A percentile compares a stretch with the other conserved stretches of the same genome.
Conservation (phyloP, 2,797 vertebrate species). For the Alosa sapidissima region DNA sequence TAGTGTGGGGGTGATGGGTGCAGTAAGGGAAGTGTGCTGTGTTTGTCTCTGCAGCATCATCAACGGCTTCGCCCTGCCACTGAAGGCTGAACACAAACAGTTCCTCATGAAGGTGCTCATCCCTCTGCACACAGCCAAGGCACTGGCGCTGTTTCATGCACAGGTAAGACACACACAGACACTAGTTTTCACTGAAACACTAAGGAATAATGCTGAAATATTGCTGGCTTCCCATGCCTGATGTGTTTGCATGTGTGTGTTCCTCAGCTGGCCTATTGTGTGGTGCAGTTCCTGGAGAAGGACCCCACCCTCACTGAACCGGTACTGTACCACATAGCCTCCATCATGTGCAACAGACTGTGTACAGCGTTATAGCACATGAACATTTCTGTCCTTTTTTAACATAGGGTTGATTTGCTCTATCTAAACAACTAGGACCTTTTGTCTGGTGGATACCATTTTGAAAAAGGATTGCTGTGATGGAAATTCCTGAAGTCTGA, state of each 20-base stretch:
- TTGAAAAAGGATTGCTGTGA: background rate
- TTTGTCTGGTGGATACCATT: background rate
- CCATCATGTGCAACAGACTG: background rate
- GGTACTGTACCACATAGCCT: conserved; percentile 65
- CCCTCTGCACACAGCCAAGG: conserved; percentile 95
- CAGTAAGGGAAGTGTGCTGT: background rate
- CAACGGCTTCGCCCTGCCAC: conserved; percentile 96
- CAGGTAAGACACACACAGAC: conserved; percentile 80
- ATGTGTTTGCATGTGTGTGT: background rate
- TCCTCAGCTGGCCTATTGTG: conserved; percentile 94
- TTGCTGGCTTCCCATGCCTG: no score
- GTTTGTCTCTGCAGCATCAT: conserved; percentile 86
- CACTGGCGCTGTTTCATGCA: conserved; percentile 92
- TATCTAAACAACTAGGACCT: background rate
- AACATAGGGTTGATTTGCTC: background rate
- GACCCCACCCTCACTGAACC: conserved; percentile 94
- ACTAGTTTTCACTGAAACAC: no score
- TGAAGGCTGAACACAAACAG: conserved; percentile 98
- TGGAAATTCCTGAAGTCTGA: background rate
- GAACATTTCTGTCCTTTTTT: background rate
- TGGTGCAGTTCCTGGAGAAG: conserved; percentile 98
- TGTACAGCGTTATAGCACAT: background rate
- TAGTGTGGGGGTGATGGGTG: background rate
- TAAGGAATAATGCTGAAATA: no score
- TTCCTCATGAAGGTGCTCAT: conserved; percentile 99